Conservation (phyloP, 1,140 invertebrate genomes). For the Brachionus manjavacas region DNA sequence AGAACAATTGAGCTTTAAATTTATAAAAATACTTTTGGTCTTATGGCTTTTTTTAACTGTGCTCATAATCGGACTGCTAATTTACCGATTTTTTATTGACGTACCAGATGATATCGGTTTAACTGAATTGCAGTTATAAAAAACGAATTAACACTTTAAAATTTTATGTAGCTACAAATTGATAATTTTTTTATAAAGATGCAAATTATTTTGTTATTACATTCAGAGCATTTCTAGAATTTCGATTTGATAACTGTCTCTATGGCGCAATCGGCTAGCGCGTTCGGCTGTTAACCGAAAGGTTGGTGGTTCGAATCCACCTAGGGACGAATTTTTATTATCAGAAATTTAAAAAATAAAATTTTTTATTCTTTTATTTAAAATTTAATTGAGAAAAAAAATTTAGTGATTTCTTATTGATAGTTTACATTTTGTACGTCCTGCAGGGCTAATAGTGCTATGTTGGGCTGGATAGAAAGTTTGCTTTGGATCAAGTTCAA, state of each 20-base stretch:
- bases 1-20: not conserved
- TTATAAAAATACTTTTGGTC: not conserved
- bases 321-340: not conserved
- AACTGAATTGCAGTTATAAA: not conserved
- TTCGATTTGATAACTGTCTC: not conserved
- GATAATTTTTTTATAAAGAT: too few species aligned
- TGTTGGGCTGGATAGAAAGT: not conserved
- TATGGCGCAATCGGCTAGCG: not conserved
- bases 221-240: not conserved
- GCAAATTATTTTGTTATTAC: not conserved
- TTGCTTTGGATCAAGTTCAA: conserved; percentile 10
- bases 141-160: too few species aligned
- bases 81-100: not conserved
- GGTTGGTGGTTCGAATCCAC: not conserved
- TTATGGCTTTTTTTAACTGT: not conserved
- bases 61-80: not conserved
- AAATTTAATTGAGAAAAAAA: not conserved
- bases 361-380: not conserved
- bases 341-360: not conserved
- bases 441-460: not conserved
- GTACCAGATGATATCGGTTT: not conserved
- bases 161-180: too few species aligned
- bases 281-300: not conserved
- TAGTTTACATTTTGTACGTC: not conserved
- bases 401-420: not conserved